Evolutionary conservation across 2,797 vertebrate species (phyloP), one percentile per base, ranked within the genome.

Genomic region (Oceanodroma leucorhoa): DNA sequence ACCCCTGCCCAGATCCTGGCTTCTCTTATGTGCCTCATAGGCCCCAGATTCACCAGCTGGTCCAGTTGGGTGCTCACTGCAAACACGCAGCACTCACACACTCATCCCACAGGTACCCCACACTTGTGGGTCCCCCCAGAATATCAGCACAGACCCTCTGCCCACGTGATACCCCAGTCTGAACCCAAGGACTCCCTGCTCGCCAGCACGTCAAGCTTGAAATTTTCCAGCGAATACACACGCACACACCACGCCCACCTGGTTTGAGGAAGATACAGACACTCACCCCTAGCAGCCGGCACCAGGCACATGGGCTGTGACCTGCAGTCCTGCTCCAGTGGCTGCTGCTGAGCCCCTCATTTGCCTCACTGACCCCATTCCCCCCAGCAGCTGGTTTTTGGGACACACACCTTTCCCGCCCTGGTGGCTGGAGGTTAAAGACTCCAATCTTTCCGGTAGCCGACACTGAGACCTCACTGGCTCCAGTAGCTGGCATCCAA

Each of bases 221-320:
- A 38, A 9, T 67, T 48, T 34, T 24, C 18, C 24, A 27, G 24
- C 27, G 22, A 65, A 48, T 27, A 15, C 45, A 48, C 45, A 29
- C 1, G 3, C 26, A 29, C 5, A 20, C 17, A 8, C 26, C 20
- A 14, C 2, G 9, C 29, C 26, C 21, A 22, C 19, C 4, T 2
- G 5, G 6, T 41, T 43, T 54, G 30, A 30, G 30, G 38, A 70
- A 23, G 36, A 40, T 70, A 32, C 20, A 30, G 36, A 20, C 22
- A n/a, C 38, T 41, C 2, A 1, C 5, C 21, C 20, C 34, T 14
- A 69, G 14, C 2, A 23, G 20, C 27, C 2, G 2, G 27, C 66
- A 51, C 20, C 66, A 38, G 46, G 46, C 34, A 50, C 34, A 29
- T 0, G 10, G 46, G 46, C 26, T 67, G 9, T 22, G 19, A 67